These are phyloP conservation scores for Odocoileus hemionus DNA, from an alignment of 2,113 vertebrate genomes.

Conservation along the genomic window DNA sequence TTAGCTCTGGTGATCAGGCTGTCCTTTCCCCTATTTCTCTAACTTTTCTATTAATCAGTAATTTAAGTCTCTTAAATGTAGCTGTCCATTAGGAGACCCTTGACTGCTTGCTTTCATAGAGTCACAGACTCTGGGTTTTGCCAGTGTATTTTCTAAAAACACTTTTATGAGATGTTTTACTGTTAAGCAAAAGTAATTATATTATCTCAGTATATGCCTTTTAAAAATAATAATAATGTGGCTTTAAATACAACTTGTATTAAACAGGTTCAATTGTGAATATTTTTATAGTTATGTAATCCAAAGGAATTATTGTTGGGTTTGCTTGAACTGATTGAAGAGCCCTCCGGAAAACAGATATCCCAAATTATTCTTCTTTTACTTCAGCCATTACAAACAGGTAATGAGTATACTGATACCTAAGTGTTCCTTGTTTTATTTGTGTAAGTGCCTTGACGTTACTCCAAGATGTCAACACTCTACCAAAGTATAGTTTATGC, in stretches of 20 bases:
- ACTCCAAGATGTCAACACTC: not conserved
- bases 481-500: not conserved
- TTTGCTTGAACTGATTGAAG: conserved; percentile 95
- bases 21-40: not conserved
- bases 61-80: not conserved
- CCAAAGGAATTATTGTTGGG: conserved; percentile 96
- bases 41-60: not conserved
- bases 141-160: not conserved
- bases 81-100: not conserved
- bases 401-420: conserved; percentile 77
- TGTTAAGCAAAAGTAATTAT: conserved; percentile 48
- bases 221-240: conserved; percentile 65
- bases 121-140: not conserved
- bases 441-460: not conserved
- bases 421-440: conserved; percentile 25
- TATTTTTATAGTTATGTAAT: conserved; percentile 87
- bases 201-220: conserved; percentile 42
- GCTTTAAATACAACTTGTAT: conserved; percentile 65
- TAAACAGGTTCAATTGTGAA: conserved; percentile 76
- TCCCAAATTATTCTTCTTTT: conserved; percentile 87
- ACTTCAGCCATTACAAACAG: conserved; percentile 91
- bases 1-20: not conserved
- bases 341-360: conserved; percentile 83
- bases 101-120: not conserved
- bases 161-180: not conserved